Base-by-base conservation (phyloP, 1,140 invertebrate species). In the Bombus turneri region DNA sequence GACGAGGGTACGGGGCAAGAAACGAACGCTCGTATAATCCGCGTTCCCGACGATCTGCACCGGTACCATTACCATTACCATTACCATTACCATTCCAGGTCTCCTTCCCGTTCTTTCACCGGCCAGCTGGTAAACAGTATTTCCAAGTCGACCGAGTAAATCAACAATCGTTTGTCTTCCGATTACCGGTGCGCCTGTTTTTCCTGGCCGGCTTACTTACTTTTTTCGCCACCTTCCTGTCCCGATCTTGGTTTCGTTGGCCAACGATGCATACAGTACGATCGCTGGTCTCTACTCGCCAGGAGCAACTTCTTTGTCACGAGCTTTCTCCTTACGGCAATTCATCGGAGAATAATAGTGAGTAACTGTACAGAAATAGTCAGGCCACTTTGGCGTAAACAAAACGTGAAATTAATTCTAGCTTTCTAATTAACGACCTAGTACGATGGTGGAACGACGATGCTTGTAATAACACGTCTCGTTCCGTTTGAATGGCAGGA, bases 1-100 rank as follows among this genome's bases (percentile, higher is more conserved):
- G 72, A 72, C 68, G 62, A 81, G 66, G 76, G 47, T 83, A 82
- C 81, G 86, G n/a, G 25, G 87, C 89, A 92, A 92, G 92, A 92
- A 92, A 92, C 83, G 87, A 90, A 90, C 62, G 75, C 85, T 88
- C 88, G 85, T 89, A 89, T 85, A 89, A 89, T 85, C 79, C 83
- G 86, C 88, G 81, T 88, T 90, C 87, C 66, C 81, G 80, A 88
- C 88, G 83, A 86, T 86, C 88, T 90, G 88, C 81, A 87, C 83
- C 86, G 89, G 88, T 86, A 90, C 81, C 83, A 89, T 87, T 89
- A 84, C 76, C 59, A 62, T 62, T 62, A 53, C 47, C 86, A 87
- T 87, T 87, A 88, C 85, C 89, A 90, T 90, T 89, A 87, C 85
- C 78, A 89, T 87, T 91, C 83, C 80, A 77, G 86, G 82, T 78